Evolutionary conservation across 1,140 invertebrate genomes (phyloP).

Genomic region (Onthophagus taurus): DNA sequence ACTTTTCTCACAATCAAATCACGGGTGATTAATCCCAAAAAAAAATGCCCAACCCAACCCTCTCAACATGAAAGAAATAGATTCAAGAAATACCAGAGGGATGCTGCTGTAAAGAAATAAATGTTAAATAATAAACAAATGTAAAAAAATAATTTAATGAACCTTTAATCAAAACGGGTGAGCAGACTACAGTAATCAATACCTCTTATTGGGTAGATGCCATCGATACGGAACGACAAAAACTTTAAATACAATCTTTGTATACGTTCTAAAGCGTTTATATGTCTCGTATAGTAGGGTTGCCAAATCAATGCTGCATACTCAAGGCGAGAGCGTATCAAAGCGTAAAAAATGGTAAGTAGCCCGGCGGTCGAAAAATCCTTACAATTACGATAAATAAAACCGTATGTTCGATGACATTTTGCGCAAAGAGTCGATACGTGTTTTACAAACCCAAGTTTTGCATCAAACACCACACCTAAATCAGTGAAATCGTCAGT

Average conservation of each 20-base stretch:
- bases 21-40: no score
- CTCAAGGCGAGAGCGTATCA: neutral
- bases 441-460: neutral
- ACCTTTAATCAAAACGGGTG: no score
- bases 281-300: neutral
- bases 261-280: neutral
- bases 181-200: no score
- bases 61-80: no score
- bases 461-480: neutral
- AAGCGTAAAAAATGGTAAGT: neutral
- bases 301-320: constrained; percentile 2
- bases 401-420: neutral
- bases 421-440: neutral
- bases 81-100: no score
- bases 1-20: no score
- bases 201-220: constrained; percentile 1
- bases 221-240: neutral
- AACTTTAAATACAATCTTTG: neutral
- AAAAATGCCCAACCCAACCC: no score
- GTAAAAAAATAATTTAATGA: no score
- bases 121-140: no score
- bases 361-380: neutral
- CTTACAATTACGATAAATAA: neutral
- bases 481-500: neutral
- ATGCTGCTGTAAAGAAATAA: no score